Base-by-base conservation (phyloP, 1,140 invertebrate species). In the Drosophila yakuba region DNA sequence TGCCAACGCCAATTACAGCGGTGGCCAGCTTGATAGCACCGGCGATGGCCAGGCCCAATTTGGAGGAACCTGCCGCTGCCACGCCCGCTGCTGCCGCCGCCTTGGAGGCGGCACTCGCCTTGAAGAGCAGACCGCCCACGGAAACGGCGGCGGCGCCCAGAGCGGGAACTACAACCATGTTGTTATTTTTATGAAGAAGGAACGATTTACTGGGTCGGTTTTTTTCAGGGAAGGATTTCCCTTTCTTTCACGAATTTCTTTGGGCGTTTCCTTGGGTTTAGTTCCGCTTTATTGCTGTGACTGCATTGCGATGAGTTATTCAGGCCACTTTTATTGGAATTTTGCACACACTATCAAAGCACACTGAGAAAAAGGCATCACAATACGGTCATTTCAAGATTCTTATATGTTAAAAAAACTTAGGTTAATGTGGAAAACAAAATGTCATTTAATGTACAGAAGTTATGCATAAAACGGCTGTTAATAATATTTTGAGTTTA, bases 1-100 rank as follows among this genome's bases (percentile, higher is more conserved):
- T 96, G 50, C 95, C 94, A 3, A 95, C 92, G 0, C 96, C 96
- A 2, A 95, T 93, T 0, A 97, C 92, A 0, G 95, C 91, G 1
- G 95, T 93, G 0, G 96, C 95, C 10, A 95, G 91, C 89, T 96
- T 96, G 5, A 96, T 93, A 17, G 96, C 96, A 0, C 93, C 92
- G 0, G 93, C 86, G 8, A 94, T 93, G 23, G 93, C 94, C 25
- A 94, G 91, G 14, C 94, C 78, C 28, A 92, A 43, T 14, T 90
- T 91, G 25, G 92, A 84, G 55, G 89, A 81, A 1, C 90, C 90
- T 1, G 91, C 74, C 3, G 89, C 89, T 4, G 80, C 90, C 48
- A 81, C 78, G 41, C 90, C 88, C 6, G 90, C 92, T 15, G 80
- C 52, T 56, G 84, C 90, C 11, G 86, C 91, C 7, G 88, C 90